Base-by-base conservation (phyloP, 2,113 vertebrate species). In the Microtus montanus region DNA sequence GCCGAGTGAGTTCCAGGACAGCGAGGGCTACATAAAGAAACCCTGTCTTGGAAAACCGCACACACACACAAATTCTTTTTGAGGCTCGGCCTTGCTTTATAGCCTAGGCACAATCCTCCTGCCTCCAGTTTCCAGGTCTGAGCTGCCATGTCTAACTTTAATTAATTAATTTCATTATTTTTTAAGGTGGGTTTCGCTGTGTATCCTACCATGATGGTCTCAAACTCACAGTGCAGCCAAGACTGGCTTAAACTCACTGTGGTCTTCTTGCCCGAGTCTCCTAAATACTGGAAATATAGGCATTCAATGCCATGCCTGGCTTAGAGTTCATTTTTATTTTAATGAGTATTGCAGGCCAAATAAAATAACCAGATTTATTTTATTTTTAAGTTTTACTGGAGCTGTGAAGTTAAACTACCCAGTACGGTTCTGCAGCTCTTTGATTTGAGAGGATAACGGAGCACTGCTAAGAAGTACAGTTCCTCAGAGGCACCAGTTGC, bases 261-360 rank as follows among this genome's bases (percentile, higher is more conserved):
- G 47, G 44, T 47, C 28, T 30, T 70, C 64, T 24, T 52, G 44
- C 44, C 33, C 15, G 20, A 52, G 20, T 66, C 33, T 52, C 13
- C 64, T 58, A 68, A 70, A 24, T 70, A 13, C 64, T 70, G 44
- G 28, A 12, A 35, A 3, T 68, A 35, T 49, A 52, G 64, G 44
- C 12, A 9, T n/a, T 68, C 12, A n/a, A 20, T 64, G 70, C 44
- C 19, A 52, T 52, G 85, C 47, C 35, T 71, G 47, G 24, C 35
- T 17, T 41, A 93, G 71, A n/a, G 74, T 71, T 87, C 11, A 41
- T 85, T 88, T 91, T 93, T 91, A 70, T 91, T 92, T 78, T 47
- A 91, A 66, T 84, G 58, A 87, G 3, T 20, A 33, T 87, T 84
- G 78, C 1, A 35, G 12, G 15, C 52, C 91, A 77, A 82, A 82